Conservation (phyloP, 2,797 vertebrate genomes). For the Steatocranus sp. region DNA sequence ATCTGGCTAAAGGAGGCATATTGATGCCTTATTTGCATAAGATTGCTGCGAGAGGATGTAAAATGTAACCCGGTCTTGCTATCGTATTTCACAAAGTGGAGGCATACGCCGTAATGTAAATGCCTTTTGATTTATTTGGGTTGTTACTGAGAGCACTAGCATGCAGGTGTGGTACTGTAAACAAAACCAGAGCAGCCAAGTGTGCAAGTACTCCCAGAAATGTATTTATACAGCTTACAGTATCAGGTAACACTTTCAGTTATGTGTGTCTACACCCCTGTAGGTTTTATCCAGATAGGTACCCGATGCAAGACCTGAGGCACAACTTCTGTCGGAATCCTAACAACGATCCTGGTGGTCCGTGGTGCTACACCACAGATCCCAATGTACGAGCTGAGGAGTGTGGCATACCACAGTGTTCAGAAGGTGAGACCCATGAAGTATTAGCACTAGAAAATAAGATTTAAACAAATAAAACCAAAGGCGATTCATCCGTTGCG, state of each 20-base stretch:
- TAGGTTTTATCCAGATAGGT: constrained; percentile 77
- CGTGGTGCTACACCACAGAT: constrained; percentile 95
- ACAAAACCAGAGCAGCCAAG: constrained; percentile 22
- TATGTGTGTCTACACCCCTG: constrained; percentile 57
- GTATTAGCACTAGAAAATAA: not conserved
- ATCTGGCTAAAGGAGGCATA: not conserved
- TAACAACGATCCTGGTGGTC: constrained; percentile 89
- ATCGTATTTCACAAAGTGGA: not conserved
- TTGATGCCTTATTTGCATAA: constrained; percentile 39
- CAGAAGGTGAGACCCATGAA: constrained; percentile 80
- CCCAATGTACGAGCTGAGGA: constrained; percentile 86
- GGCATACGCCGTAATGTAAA: constrained; percentile 9
- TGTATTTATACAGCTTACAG: constrained; percentile 47
- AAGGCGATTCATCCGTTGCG: not conserved
- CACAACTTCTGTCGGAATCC: constrained; percentile 98
- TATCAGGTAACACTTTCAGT: constrained; percentile 48
- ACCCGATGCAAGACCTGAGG: constrained; percentile 88
- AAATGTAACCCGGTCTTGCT: not conserved
- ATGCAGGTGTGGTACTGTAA: constrained; percentile 15
- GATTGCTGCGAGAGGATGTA: not conserved
- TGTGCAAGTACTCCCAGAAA: constrained; percentile 37
- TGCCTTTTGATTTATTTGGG: constrained; percentile 38
- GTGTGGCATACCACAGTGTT: constrained; percentile 90
- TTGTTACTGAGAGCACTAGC: constrained; percentile 23
- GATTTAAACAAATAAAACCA: not conserved